Evolutionary conservation across 2,113 vertebrate species (phyloP).

Genomic region (Tragulus kanchil): DNA sequence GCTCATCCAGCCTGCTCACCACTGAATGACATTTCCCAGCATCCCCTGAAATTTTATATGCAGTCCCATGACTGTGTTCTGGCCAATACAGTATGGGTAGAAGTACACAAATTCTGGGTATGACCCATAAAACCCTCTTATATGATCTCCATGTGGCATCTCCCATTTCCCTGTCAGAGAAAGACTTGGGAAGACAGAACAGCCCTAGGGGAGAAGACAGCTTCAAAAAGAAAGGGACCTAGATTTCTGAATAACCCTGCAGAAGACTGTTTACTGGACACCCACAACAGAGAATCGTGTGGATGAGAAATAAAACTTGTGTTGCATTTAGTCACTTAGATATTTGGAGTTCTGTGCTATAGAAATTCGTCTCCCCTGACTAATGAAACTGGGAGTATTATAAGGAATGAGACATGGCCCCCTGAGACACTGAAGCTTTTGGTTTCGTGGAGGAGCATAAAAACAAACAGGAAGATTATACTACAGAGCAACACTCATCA

Average conservation of each 20-base stretch:
- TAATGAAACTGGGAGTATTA: neutral
- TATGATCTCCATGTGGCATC: neutral
- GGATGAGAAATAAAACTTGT: conserved; percentile 36
- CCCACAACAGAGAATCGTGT: neutral
- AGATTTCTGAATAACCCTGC: neutral
- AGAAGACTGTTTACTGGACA: neutral
- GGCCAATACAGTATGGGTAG: neutral
- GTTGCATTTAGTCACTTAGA: neutral
- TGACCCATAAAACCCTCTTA: neutral
- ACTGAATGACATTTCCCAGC: conserved; percentile 11
- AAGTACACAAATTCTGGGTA: conserved; percentile 10
- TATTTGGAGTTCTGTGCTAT: neutral
- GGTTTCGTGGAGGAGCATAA: neutral
- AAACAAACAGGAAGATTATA: neutral
- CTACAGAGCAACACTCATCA: no score
- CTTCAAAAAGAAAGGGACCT: neutral
- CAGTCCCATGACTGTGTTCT: conserved; percentile 18
- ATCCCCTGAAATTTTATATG: neutral
- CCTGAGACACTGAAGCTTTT: neutral
- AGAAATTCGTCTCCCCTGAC: conserved; percentile 24
- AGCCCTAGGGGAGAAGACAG: neutral
- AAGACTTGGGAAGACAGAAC: neutral
- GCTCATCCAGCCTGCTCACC: neutral
- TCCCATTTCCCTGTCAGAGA: neutral
- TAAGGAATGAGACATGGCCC: neutral